Base-by-base conservation (phyloP, 2,888 invertebrate genomes). In the Xestia ashworthii region DNA sequence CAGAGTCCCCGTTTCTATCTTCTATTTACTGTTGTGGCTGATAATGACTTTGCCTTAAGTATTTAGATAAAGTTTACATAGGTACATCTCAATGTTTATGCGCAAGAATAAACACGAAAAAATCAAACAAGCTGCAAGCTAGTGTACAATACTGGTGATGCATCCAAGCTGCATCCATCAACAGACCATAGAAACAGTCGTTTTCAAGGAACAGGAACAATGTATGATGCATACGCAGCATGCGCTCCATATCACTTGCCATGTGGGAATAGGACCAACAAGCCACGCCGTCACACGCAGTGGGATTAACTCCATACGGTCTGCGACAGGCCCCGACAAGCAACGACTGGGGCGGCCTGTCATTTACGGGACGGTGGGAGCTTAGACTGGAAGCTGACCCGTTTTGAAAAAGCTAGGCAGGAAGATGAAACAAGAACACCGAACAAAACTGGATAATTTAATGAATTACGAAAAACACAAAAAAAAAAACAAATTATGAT, bases 11-110 rank as follows among this genome's bases (percentile, higher is more conserved):
- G 58, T 64, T 46, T 41, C 46, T n/a, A 50, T 58, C 46, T 48
- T 66, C 19, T 55, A 60, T 50, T 78, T 69, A 83, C 64, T 78
- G 44, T 25, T 58, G 44, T 5, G 25, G 58, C 44, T 44, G 38
- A 19, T 22, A 50, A 44, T 38, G 48, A 25, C 25, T 44, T 19
- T 48, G 25, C 14, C 16, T 68, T 78, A 16, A 22, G 5, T 68
- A 41, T 38, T 53, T 16, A 80, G 14, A 32, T 16, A 4, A 46
- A 73, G 16, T 72, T 38, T 53, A 14, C 11, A 19, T 50, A n/a
- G n/a, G n/a, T n/a, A 41, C 0, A 8, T 12, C 1, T 19, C 32
- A 14, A 32, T 53, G 19, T 9, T 53, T n/a, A 53, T 9, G 53
- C 1, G 11, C n/a, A 62, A 22, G 38, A 62, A 38, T 38, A 38